phyloP scores from a whole-genome alignment of 1,140 invertebrate species.

The Vollenhovia emeryi region DNA sequence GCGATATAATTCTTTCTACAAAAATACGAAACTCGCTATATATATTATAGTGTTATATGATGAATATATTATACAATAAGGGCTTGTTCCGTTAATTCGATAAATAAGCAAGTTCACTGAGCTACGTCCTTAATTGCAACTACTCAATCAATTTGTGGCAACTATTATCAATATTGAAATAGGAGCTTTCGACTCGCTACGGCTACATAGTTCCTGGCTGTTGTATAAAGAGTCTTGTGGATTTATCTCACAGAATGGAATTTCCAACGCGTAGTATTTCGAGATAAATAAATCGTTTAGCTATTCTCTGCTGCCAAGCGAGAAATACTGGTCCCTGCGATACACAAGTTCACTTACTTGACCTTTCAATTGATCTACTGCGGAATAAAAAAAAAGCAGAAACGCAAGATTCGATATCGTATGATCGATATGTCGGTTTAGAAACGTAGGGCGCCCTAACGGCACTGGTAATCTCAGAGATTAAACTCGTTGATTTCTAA shows the following conservation, averaged over 20 bases:
- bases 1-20: not conserved
- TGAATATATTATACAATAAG: not conserved
- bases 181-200: not conserved
- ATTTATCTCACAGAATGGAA: not conserved
- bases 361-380: constrained; percentile 28
- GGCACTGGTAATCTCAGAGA: not conserved
- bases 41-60: not conserved
- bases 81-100: not conserved
- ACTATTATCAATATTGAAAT: not conserved
- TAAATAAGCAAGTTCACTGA: not conserved
- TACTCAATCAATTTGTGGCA: not conserved
- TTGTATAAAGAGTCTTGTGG: not conserved
- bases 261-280: constrained; percentile 1
- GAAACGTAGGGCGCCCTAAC: not conserved
- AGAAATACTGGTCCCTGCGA: not conserved
- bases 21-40: not conserved
- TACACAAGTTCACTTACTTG: constrained; percentile 12
- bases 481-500: not conserved
- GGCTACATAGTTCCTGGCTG: not conserved
- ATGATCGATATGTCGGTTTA: not conserved
- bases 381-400: not conserved
- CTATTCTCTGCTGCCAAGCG: not conserved
- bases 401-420: not conserved
- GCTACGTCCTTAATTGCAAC: not conserved
- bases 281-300: constrained; percentile 4